Evolutionary conservation across 2,888 invertebrate genomes (phyloP).

Genomic region (Eurytoma californica): DNA sequence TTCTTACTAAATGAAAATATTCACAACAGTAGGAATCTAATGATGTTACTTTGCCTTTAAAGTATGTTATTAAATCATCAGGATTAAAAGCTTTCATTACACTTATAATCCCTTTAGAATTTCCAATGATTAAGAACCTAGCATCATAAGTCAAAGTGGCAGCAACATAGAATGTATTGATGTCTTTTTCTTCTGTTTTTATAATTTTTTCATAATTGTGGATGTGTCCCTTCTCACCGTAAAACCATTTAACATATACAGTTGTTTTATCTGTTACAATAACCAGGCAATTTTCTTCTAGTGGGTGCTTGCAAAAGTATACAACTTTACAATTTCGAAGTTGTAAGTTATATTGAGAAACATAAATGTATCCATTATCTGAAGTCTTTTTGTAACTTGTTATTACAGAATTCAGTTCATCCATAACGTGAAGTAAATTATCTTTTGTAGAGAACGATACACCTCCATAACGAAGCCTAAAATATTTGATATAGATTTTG

Average conservation of each 20-base stretch:
- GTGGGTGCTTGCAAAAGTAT: constrained; percentile 64
- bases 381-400: constrained; percentile 58
- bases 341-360: constrained; percentile 64
- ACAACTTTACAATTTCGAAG: constrained; percentile 63
- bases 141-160: constrained; percentile 74
- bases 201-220: constrained; percentile 63
- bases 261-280: constrained; percentile 67
- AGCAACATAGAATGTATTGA: constrained; percentile 66
- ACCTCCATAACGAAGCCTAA: constrained; percentile 55
- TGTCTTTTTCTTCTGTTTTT: constrained; percentile 61
- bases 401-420: constrained; percentile 64
- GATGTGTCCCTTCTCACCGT: constrained; percentile 57
- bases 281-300: constrained; percentile 63
- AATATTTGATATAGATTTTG: constrained; percentile 23
- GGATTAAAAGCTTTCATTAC: constrained; percentile 71
- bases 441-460: constrained; percentile 60
- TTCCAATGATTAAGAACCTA: constrained; percentile 73
- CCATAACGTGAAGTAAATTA: constrained; percentile 65
- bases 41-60: constrained; percentile 67
- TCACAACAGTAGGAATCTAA: constrained; percentile 70
- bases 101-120: constrained; percentile 73
- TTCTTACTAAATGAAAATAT: constrained; percentile 64
- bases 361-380: constrained; percentile 58
- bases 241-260: constrained; percentile 66
- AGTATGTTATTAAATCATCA: constrained; percentile 64